Evolutionary conservation across 92 coral and sea anemone species (phyloP), one percentile per base, ranked within the genome.

Genomic region (Palythoa grandis): DNA sequence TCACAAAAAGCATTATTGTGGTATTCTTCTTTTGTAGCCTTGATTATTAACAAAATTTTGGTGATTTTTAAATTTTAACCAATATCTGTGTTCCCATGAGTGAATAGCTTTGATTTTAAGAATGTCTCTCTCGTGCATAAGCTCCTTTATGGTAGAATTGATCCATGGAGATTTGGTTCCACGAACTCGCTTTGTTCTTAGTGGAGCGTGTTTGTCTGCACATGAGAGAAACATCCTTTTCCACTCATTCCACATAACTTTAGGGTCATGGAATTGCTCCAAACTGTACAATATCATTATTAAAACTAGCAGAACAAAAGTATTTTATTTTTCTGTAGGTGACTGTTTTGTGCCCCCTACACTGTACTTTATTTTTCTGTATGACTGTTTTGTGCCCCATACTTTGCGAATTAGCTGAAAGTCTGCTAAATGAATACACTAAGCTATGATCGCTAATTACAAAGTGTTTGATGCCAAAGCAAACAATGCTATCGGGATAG

Each of bases 391-490:
- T n/a, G n/a, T n/a, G n/a, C n/a, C n/a, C n/a, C n/a, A n/a, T 70
- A 70, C 47, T 29, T 23, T 70, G 48, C 24, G 75, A 73, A 73
- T 14, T 24, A 73, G 24, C 77, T 73, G 77, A 74, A 48, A 71
- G 74, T 77, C 78, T 78, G 15, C 92, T 58, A 73, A 69, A 84
- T 38, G 87, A 84, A 90, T 77, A 89, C 23, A 89, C 72, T 25
- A 90, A 68, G 60, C 90, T 80, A 65, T 90, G 90, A 77, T 87
- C 90, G 87, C 90, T 90, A 54, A 86, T 86, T 25, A 87, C 78
- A 79, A 90, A 22, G 58, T 82, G 86, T 11, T 72, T 40, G 50
- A 90, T 88, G 16, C 90, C 90, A 10, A 82, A 87, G 54, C 89
- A 79, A 74, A 83, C 88, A 56, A 87, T 85, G 43, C 57, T 90